A percentile compares a stretch with the other conserved stretches of the same genome.
phyloP scores from a whole-genome alignment of 37 sponge, comb jelly and placozoan genomes.

The Eunapius fragilis region DNA sequence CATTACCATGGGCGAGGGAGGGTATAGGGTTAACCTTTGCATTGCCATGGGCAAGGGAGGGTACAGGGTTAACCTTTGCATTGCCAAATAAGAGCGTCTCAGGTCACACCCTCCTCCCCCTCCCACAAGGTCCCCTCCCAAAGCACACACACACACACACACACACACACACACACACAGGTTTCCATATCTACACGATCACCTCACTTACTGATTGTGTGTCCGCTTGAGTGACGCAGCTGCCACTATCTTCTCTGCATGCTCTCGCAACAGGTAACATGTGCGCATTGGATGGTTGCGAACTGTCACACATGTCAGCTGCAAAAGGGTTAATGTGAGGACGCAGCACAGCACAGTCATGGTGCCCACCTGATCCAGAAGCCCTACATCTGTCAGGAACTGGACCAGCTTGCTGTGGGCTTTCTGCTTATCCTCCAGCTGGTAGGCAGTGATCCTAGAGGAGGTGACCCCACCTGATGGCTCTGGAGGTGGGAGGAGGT shows the following conservation, averaged over 20 bases:
- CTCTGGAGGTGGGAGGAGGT: not conserved
- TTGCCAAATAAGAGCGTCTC: no score
- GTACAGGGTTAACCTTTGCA: no score
- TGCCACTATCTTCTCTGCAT: slow-evolving; percentile 79
- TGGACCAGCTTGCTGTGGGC: slow-evolving; percentile 66
- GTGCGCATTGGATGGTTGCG: slow-evolving; percentile 32
- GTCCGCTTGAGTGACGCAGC: slow-evolving; percentile 59
- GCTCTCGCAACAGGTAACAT: slow-evolving; percentile 56
- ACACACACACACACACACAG: not conserved
- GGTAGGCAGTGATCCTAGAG: slow-evolving; percentile 77
- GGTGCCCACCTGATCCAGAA: slow-evolving; percentile 38
- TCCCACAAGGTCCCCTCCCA: not conserved
- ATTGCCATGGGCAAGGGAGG: no score
- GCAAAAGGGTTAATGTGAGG: not conserved
- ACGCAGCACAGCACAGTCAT: not conserved
- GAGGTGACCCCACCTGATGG: not conserved
- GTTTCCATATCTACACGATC: not conserved
- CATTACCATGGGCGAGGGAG: no score
- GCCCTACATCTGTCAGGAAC: slow-evolving; percentile 63
- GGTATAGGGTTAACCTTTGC: no score
- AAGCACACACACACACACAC: not conserved
- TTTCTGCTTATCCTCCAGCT: slow-evolving; percentile 75
- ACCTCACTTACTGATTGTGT: slow-evolving; percentile 67
- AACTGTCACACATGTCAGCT: slow-evolving; percentile 37
- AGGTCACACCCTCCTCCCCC: no score